Evolutionary conservation across 2,888 invertebrate species (phyloP).

Genomic region (Ecliptopera silaceata): DNA sequence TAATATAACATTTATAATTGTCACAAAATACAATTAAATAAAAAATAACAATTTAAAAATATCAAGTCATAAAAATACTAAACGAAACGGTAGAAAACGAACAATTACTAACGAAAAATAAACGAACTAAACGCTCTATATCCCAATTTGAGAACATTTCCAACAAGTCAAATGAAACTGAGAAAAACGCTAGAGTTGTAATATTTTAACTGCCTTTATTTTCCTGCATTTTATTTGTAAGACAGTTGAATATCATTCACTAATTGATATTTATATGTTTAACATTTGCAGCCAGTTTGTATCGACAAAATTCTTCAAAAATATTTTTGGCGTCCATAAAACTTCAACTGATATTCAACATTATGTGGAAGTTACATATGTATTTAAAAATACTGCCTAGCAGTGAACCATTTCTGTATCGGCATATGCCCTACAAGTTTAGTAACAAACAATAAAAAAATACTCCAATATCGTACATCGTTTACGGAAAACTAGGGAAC

Average conservation of each 20-base stretch:
- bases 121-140: constrained; percentile 17
- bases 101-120: constrained; percentile 19
- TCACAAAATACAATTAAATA: too few relatives aligned
- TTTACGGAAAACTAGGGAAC: constrained; percentile 48
- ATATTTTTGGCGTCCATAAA: too few relatives aligned
- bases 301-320: too few relatives aligned
- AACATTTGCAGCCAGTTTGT: too few relatives aligned
- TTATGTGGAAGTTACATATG: too few relatives aligned
- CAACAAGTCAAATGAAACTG: constrained; percentile 6
- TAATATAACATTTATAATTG: too few relatives aligned
- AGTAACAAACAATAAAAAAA: constrained; percentile 8
- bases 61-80: not conserved
- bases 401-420: too few relatives aligned
- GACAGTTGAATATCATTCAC: too few relatives aligned
- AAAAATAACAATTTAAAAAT: too few relatives aligned
- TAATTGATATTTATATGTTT: too few relatives aligned
- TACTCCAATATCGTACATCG: constrained; percentile 47
- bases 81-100: constrained; percentile 17
- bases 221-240: not conserved
- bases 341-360: too few relatives aligned
- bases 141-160: constrained; percentile 20
- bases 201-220: constrained; percentile 6
- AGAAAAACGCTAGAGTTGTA: constrained; percentile 6
- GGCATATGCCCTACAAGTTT: not conserved
- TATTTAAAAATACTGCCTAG: too few relatives aligned